These are phyloP conservation scores for Karalla daura DNA, from an alignment of 2,797 vertebrate species.

Conservation along the genomic window DNA sequence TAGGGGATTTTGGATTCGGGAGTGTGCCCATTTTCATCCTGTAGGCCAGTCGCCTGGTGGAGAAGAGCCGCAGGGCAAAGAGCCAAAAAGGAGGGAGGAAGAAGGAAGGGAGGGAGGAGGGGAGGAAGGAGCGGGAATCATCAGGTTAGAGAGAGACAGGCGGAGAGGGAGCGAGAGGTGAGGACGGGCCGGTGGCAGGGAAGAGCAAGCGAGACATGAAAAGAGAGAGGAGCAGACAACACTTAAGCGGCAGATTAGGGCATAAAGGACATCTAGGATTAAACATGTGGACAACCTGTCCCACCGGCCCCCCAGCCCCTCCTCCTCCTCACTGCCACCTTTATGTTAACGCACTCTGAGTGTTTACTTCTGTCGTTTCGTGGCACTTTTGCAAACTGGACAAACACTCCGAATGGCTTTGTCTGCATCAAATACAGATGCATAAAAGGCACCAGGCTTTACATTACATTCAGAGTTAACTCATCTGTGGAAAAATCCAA, in stretches of 20 bases:
- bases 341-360: too few relatives aligned
- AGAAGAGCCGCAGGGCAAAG: too few relatives aligned
- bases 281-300: not conserved
- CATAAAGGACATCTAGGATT: not conserved
- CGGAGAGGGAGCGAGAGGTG: not conserved
- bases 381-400: too few relatives aligned
- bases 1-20: conserved; percentile 87
- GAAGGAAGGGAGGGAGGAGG: conserved; percentile 20
- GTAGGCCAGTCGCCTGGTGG: conserved; percentile 89
- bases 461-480: too few relatives aligned
- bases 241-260: not conserved
- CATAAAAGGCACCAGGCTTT: too few relatives aligned
- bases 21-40: conserved; percentile 89
- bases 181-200: not conserved
- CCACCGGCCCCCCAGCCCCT: too few relatives aligned
- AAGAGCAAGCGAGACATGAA: conserved; percentile 14
- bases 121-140: conserved; percentile 38
- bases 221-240: conserved; percentile 7
- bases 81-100: not conserved
- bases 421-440: too few relatives aligned
- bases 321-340: too few relatives aligned
- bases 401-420: too few relatives aligned
- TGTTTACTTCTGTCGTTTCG: too few relatives aligned
- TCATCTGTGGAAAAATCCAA: too few relatives aligned
- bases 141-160: conserved; percentile 36